A percentile compares a stretch with the other conserved stretches of the same genome.
phyloP scores from a whole-genome alignment of 1,140 invertebrate genomes.

The Lasioglossum albipes region DNA sequence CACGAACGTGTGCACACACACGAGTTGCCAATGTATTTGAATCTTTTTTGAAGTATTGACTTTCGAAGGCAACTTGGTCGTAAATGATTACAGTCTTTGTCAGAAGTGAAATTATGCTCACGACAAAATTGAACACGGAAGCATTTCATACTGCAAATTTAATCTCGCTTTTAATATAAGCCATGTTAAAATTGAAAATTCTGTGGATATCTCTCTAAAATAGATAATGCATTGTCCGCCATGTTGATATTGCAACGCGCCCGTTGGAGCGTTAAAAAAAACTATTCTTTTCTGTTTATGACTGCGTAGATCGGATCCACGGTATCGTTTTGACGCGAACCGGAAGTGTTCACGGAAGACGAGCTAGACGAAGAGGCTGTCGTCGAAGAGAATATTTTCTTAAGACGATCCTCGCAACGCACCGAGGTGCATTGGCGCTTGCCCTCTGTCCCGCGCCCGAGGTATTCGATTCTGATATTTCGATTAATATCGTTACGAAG shows the following conservation, averaged over 20 bases:
- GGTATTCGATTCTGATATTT: conserved; percentile 50
- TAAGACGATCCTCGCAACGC: conserved; percentile 26
- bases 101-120: too few relatives aligned
- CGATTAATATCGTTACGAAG: conserved; percentile 43
- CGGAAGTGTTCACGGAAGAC: conserved; percentile 9
- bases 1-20: too few relatives aligned
- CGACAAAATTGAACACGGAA: too few relatives aligned
- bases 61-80: too few relatives aligned
- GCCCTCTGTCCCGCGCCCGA: conserved; percentile 38
- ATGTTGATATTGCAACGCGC: neutral
- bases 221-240: neutral
- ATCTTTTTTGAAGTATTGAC: too few relatives aligned
- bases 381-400: conserved; percentile 42
- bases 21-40: too few relatives aligned
- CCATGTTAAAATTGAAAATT: too few relatives aligned
- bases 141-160: too few relatives aligned
- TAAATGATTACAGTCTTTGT: too few relatives aligned
- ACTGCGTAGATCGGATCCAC: neutral
- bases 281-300: neutral
- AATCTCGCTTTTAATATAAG: too few relatives aligned
- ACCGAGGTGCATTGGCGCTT: conserved; percentile 34
- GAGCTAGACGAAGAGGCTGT: neutral
- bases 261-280: neutral
- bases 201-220: too few relatives aligned
- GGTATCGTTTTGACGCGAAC: conserved; percentile 26